Percentiles rank a stretch among this genome's conserved stretches.
Conservation (phyloP, 2,888 invertebrate genomes). For the Lithophane ornitopus region DNA sequence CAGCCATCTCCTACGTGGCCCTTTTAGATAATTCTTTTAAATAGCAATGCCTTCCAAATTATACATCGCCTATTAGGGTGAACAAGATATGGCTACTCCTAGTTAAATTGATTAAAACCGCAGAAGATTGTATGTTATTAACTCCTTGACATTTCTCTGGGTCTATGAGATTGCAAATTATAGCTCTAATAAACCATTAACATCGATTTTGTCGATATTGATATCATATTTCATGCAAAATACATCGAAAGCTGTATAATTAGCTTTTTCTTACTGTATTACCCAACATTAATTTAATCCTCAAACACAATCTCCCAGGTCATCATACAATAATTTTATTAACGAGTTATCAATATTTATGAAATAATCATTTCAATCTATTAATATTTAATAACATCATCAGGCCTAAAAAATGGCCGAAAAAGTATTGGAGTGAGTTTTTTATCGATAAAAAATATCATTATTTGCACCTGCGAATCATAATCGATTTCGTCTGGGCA, state of each 20-base stretch:
- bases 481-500: conserved; percentile 81
- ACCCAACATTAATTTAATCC: conserved; percentile 45
- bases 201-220: conserved; percentile 20
- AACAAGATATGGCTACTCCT: neutral
- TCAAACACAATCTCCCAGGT: conserved; percentile 45
- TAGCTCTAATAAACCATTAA: conserved; percentile 13
- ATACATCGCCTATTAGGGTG: neutral
- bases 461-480: conserved; percentile 88
- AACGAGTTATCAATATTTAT: conserved; percentile 64
- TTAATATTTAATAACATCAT: conserved; percentile 80
- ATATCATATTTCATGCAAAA: conserved; percentile 43
- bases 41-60: no score
- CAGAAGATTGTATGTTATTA: neutral
- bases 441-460: conserved; percentile 75
- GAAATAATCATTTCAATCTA: conserved; percentile 67
- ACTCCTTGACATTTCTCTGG: conserved; percentile 29
- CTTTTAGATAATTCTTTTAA: no score
- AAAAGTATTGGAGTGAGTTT: conserved; percentile 75
- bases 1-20: no score
- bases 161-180: conserved; percentile 1
- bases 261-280: conserved; percentile 49
- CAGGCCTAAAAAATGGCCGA: conserved; percentile 67
- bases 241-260: conserved; percentile 43
- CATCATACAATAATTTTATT: conserved; percentile 54
- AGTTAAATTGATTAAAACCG: conserved; percentile 18